Conservation (phyloP, 2,113 vertebrate genomes). For the Eidolon helvum region DNA sequence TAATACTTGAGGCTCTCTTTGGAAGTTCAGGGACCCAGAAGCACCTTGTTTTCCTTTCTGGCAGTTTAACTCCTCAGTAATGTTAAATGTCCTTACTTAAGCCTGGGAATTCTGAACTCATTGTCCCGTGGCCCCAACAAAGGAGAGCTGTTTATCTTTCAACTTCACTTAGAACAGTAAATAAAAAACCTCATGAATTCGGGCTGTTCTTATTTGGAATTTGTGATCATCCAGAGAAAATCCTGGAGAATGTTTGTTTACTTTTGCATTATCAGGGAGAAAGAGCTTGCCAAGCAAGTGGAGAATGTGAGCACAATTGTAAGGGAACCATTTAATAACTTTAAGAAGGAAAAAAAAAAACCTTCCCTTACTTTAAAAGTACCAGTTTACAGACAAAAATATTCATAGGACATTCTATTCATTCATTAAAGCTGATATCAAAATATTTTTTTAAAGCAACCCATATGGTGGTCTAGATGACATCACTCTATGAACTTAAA, state of each 20-base stretch:
- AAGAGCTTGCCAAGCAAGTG: conserved; percentile 49
- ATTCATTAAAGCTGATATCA: conserved; percentile 14
- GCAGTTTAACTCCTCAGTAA: not conserved
- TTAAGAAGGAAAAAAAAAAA: not conserved
- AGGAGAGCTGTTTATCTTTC: conserved; percentile 57
- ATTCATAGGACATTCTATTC: conserved; percentile 4
- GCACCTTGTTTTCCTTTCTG: conserved; percentile 13
- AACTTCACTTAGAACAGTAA: conserved; percentile 59
- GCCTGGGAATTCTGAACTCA: conserved; percentile 44
- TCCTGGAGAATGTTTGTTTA: conserved; percentile 38
- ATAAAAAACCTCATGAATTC: conserved; percentile 64
- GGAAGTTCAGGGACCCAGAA: conserved; percentile 41
- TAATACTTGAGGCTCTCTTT: conserved; percentile 37
- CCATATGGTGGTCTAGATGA: not conserved
- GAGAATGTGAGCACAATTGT: conserved; percentile 11
- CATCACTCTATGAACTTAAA: not conserved
- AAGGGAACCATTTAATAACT: conserved; percentile 40
- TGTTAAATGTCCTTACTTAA: conserved; percentile 11
- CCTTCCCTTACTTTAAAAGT: conserved; percentile 32
- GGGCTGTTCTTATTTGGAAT: conserved; percentile 66
- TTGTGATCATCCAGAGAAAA: conserved; percentile 57
- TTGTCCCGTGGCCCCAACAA: conserved; percentile 35
- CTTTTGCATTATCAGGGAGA: conserved; percentile 44
- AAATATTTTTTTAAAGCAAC: conserved; percentile 35
- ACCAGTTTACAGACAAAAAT: not conserved